Base-by-base conservation (phyloP, 2,888 invertebrate genomes). In the Xylocampa areola region DNA sequence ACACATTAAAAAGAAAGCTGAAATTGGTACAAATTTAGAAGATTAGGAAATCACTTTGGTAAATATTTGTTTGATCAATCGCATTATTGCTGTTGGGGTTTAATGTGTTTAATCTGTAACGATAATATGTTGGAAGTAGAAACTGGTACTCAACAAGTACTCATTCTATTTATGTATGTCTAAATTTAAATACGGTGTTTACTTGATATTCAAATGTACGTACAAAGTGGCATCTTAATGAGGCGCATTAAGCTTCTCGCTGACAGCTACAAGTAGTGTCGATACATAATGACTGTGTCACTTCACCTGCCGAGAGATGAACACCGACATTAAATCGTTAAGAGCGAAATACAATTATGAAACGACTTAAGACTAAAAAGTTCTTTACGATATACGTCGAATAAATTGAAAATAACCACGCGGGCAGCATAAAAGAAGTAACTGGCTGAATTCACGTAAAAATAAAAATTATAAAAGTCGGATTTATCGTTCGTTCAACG, bases 361-460 rank as follows among this genome's bases (percentile, higher is more conserved):
- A 66, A 63, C 40, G 25, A 35, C 40, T 50, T 36, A 32, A 48
- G 58, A 62, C 63, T 51, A 71, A 77, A 79, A 79, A 77, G 67
- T 76, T 76, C 67, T 79, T 80, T 80, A 79, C 82, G 81, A 81
- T 29, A 80, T 77, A 79, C 76, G 65, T 79, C 76, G 75, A 68
- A 67, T 76, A 79, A 81, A 80, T 82, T 77, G 69, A 85, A 87
- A 85, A 87, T 86, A 87, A 79, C 81, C 71, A 57, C 40, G 69
- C 68, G 73, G 73, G 59, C 57, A 53, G 64, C 74, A 76, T 82
- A 79, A 85, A 86, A 84, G 79, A 81, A 84, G 82, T 81, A 66
- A 77, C 76, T 70, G 75, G 73, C 73, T 67, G 81, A 86, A 85
- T 84, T 80, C 73, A 80, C 66, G 78, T 78, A 71, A 79, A 81